Conservation (phyloP, 1,140 invertebrate species). For the Apis mellifera region Amel_HAv3.1 CM009940.2:10652001-10652500, state of each 20-base stretch:
- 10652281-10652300: background rate
- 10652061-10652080: background rate
- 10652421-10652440: background rate
- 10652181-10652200: background rate
- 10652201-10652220: no score
- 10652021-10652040: conserved; percentile 6
- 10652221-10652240: background rate
- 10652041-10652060: background rate
- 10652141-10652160: background rate
- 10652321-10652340: background rate
- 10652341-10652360: no score
- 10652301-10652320: background rate
- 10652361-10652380: no score
- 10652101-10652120: background rate
- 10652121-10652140: no score
- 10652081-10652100: background rate
- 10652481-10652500: background rate
- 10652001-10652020: background rate
- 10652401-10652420: background rate
- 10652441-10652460: background rate
- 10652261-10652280: background rate
- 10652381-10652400: no score
- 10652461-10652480: background rate
- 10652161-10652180: background rate
- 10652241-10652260: background rate